Percentiles rank a stretch among this genome's conserved stretches.
These are phyloP conservation scores for Gracilinanus agilis DNA, from an alignment of 2,113 vertebrate genomes.

Conservation along the genomic window DNA sequence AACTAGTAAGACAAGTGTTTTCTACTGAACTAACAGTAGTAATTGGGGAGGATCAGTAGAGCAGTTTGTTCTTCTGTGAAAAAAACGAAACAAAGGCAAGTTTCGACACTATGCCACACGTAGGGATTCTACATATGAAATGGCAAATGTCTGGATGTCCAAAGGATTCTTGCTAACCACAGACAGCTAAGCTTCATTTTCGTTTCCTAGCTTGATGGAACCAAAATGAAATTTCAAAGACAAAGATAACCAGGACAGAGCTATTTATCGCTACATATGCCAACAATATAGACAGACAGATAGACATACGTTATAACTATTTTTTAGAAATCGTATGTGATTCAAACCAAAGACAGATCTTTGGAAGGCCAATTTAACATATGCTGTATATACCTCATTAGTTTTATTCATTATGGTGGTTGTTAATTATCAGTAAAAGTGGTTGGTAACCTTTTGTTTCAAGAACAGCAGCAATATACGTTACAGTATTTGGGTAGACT, in stretches of 20 bases:
- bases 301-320: conserved; percentile 48
- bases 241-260: conserved; percentile 63
- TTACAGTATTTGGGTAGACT: conserved; percentile 84
- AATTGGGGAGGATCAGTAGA: conserved; percentile 48
- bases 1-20: conserved; percentile 47
- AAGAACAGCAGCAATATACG: conserved; percentile 86
- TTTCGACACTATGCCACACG: conserved; percentile 58
- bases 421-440: conserved; percentile 71
- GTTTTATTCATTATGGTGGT: conserved; percentile 65
- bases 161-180: conserved; percentile 67
- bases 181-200: conserved; percentile 59
- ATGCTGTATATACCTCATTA: conserved; percentile 70
- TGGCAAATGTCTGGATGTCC: conserved; percentile 66
- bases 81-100: conserved; percentile 56
- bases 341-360: conserved; percentile 80
- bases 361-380: conserved; percentile 77
- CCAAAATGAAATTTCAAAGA: conserved; percentile 78
- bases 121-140: conserved; percentile 62
- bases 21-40: conserved; percentile 48
- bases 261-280: conserved; percentile 64
- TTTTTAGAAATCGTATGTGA: conserved; percentile 49
- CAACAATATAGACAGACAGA: conserved; percentile 60
- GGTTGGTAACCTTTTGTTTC: conserved; percentile 78
- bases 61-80: conserved; percentile 29
- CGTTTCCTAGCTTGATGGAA: conserved; percentile 62